Evolutionary conservation across 2,888 invertebrate species (phyloP), one percentile per base, ranked within the genome.

Genomic region (Myopa testacea): DNA sequence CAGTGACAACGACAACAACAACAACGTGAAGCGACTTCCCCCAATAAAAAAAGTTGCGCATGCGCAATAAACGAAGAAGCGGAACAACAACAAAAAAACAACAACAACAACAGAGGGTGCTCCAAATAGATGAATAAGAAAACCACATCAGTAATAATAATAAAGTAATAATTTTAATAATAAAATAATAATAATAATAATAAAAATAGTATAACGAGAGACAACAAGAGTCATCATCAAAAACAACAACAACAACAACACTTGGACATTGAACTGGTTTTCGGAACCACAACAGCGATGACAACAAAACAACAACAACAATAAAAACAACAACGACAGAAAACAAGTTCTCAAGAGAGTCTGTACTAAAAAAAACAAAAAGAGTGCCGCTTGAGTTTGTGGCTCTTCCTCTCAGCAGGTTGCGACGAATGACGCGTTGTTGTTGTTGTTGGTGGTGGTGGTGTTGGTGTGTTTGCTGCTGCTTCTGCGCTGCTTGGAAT

Each of bases 181-280:
- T 45, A 45, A 6, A 45, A 6, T 45, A 45, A 45, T 45, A 45
- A 45, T 45, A 45, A 45, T 40, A 40, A 40, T 6, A 40, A 40
- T 40, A 40, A 8, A 40, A 40, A 40, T 45, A 10, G 10, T 6
- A 45, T 45, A 10, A 45, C 45, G 1, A 45, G 45, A 45, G 45
- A 45, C 6, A 45, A 6, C 6, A 45, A 45, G 10, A 34, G 37
- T 38, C 71, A 14, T 40, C 45, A 40, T 10, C 19, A 52, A 8
- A 45, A 50, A 12, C 58, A 58, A n/a, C 5, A 58, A 58, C 58
- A 16, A 58, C 5, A 8, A 58, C 14, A 14, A 58, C 58, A 65
- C 37, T 65, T 74, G 74, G 63, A 65, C 74, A 60, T 74, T 74
- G 74, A 74, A 65, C 74, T 74, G 74, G 69, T 76, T 76, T 76